Base-by-base conservation (phyloP, 2,797 vertebrate species). In the Anableps anableps region DNA sequence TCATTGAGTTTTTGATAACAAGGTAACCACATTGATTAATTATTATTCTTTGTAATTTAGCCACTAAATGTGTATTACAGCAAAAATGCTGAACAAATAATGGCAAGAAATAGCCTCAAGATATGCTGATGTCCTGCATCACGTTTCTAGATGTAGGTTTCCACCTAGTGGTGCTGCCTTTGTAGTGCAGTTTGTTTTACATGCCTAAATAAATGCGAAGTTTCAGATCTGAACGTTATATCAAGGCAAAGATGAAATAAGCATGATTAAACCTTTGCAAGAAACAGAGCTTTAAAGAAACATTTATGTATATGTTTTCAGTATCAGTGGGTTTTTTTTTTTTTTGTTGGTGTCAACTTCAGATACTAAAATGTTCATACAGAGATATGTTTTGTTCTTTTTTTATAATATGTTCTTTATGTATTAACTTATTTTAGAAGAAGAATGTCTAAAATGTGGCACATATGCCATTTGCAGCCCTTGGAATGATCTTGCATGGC, bases 1-100 rank as follows among this genome's bases (percentile, higher is more conserved):
- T 99, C 87, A 98, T 99, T 64, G 98, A 99, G 93, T 99, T 99
- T 92, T 95, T 99, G 91, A 98, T 97, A 16, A 98, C 97, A 88
- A 99, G 98, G 98, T 95, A 89, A 51, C 19, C 5, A 19, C 75
- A 4, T 10, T 8, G 0, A 70, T 29, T 9, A 58, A 13, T 55
- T 41, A 3, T 55, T 41, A 2, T 3, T 55, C n/a, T 6, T 41
- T 41, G 21, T 74, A 55, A 55, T 55, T 17, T 55, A 55, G 13
- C 26, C 13, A 45, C 19, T 23, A 16, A 70, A 34, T 17, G 29
- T 47, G 19, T 31, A 9, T 53, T 43, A 17, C 14, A 45, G 31
- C 21, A 53, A 34, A 19, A 29, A 23, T 38, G 17, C 68, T 72
- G 43, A 7, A 36, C 6, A 34, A 16, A 38, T 64, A 16, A 13